Conservation (phyloP, 2,113 vertebrate species). For the Hippocampus guttulatus region DNA sequence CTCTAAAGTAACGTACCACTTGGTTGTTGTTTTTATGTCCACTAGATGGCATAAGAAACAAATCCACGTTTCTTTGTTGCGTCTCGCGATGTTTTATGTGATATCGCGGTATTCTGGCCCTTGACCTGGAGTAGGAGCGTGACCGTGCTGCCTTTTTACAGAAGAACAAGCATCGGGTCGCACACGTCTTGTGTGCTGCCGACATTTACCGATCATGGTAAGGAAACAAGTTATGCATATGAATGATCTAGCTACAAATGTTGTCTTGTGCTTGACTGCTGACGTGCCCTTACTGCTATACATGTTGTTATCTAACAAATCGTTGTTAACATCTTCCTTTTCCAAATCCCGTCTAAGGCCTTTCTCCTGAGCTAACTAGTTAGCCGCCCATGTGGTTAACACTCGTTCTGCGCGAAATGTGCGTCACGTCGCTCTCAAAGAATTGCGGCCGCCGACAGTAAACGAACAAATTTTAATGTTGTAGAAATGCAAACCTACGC, state of each 20-base stretch:
- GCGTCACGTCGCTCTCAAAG: neutral
- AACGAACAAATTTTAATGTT: fast-evolving
- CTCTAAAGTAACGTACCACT: too few species aligned
- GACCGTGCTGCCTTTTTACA: neutral
- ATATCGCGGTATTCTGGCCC: slow-evolving; percentile 16
- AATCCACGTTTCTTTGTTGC: neutral
- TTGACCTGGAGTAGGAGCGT: neutral
- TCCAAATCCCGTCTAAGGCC: slow-evolving; percentile 7
- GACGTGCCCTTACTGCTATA: neutral
- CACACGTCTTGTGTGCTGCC: slow-evolving; percentile 18
- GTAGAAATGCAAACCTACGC: fast-evolving
- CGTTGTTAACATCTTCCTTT: neutral
- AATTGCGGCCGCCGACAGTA: fast-evolving
- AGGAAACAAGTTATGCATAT: neutral
- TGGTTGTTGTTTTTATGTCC: neutral
- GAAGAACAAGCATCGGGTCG: neutral
- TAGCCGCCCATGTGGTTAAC: slow-evolving; percentile 20
- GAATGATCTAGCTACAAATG: neutral
- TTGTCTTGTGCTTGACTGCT: neutral
- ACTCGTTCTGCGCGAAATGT: neutral
- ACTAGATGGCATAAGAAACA: neutral
- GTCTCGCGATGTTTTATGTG: slow-evolving; percentile 23
- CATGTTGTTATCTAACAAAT: neutral
- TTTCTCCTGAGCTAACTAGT: neutral
- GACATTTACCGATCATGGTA: slow-evolving; percentile 51